These are phyloP conservation scores for Tuberolachnus salignus DNA, from an alignment of 2,888 invertebrate genomes.

Conservation along the genomic window DNA sequence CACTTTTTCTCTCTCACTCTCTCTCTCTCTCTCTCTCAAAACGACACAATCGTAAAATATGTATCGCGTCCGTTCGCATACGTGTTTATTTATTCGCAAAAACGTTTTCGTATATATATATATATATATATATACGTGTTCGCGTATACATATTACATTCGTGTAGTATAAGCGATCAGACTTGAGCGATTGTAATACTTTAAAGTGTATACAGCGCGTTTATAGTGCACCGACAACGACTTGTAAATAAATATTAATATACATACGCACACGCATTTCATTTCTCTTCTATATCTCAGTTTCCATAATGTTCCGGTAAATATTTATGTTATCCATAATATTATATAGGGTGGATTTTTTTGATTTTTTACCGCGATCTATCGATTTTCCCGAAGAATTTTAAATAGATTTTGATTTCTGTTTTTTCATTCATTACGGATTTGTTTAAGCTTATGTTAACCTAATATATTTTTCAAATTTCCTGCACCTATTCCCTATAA, in stretches of 20 bases:
- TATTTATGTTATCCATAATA: too few relatives aligned
- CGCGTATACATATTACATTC: not conserved
- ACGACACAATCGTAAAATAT: constrained; percentile 11
- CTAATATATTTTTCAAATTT: too few relatives aligned
- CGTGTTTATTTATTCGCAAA: not conserved
- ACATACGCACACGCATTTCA: not conserved
- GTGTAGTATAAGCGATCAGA: not conserved
- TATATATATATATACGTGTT: not conserved
- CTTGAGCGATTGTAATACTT: not conserved
- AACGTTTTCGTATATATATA: not conserved
- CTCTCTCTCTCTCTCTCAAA: not conserved
- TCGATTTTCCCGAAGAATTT: too few relatives aligned
- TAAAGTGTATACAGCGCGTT: not conserved
- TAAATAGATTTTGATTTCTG: too few relatives aligned
- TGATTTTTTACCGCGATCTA: too few relatives aligned
- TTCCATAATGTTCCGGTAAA: not conserved
- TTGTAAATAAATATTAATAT: constrained; percentile 25
- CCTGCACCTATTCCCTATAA: too few relatives aligned
- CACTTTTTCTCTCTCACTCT: too few relatives aligned
- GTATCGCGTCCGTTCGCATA: not conserved
- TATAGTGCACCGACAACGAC: not conserved
- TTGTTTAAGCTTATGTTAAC: too few relatives aligned
- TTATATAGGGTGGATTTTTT: too few relatives aligned
- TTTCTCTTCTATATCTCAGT: not conserved
- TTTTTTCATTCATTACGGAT: too few relatives aligned